Conservation (phyloP, 2,113 vertebrate genomes). For the Poeciliopsis occidentalis region DNA sequence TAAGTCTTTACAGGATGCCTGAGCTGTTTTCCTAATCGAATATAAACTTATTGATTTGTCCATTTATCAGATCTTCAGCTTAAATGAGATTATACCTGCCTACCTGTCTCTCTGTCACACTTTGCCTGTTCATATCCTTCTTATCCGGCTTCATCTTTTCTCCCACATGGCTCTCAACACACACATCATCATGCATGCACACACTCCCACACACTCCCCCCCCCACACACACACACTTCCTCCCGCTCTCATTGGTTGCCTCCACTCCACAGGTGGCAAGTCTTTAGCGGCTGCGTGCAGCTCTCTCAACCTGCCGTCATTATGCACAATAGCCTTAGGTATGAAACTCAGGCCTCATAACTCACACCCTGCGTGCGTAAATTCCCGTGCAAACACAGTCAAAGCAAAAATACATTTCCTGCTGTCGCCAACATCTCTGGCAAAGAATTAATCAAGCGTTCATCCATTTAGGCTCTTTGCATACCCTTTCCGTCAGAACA, state of each 20-base stretch:
- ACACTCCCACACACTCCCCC: background rate
- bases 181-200: slow-evolving; percentile 7
- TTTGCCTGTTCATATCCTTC: slow-evolving; percentile 31
- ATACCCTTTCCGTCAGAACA: slow-evolving; percentile 98
- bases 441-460: slow-evolving; percentile 99
- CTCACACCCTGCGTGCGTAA: slow-evolving; percentile 81
- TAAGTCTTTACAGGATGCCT: background rate
- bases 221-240: background rate
- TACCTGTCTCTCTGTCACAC: slow-evolving; percentile 17
- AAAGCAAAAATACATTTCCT: slow-evolving; percentile 95
- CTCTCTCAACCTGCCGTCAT: slow-evolving; percentile 80
- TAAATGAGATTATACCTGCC: slow-evolving; percentile 28
- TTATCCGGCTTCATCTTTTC: slow-evolving; percentile 37
- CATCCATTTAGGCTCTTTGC: slow-evolving; percentile 99
- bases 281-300: slow-evolving; percentile 78
- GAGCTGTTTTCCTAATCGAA: background rate
- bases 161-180: slow-evolving; percentile 27
- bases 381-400: slow-evolving; percentile 92
- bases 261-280: slow-evolving; percentile 81
- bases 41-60: slow-evolving; percentile 11
- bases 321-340: slow-evolving; percentile 90
- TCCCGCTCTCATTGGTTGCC: slow-evolving; percentile 64
- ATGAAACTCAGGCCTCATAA: slow-evolving; percentile 89
- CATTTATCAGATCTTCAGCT: slow-evolving; percentile 10
- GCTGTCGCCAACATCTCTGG: slow-evolving; percentile 97